Conservation (phyloP, 2,888 invertebrate species). For the Artemia sinica region DNA sequence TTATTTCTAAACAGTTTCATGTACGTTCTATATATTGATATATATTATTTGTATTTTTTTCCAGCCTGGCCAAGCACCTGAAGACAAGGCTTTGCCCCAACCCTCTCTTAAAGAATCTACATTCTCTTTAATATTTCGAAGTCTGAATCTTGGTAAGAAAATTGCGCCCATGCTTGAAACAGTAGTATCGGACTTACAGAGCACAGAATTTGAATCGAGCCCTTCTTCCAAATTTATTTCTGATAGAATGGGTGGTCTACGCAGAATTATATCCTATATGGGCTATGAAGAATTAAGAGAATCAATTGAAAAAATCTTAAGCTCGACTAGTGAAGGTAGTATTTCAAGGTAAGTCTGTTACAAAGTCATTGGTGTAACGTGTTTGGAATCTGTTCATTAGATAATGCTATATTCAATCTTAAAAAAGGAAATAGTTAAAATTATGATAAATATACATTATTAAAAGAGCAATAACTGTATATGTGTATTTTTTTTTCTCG, state of each 20-base stretch:
- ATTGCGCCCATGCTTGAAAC: conserved; percentile 9
- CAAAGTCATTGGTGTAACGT: no score
- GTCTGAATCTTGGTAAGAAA: not conserved
- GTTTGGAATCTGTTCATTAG: no score
- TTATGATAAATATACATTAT: no score
- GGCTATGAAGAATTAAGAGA: conserved; percentile 4
- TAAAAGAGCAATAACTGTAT: no score
- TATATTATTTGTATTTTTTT: no score
- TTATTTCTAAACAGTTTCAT: no score
- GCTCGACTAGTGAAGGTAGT: not conserved
- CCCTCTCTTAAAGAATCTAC: conserved; percentile 4
- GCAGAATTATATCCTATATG: conserved; percentile 1
- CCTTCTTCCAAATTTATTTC: conserved; percentile 7
- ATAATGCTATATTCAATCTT: no score
- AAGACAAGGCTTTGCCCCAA: not conserved
- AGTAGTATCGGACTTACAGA: not conserved
- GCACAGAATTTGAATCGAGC: not conserved
- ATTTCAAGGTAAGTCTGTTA: not conserved
- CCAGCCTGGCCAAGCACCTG: not conserved
- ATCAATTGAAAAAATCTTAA: conserved; percentile 1
- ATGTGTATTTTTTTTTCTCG: no score
- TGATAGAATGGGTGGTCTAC: conserved; percentile 4
- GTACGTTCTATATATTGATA: no score
- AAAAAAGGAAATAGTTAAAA: no score
- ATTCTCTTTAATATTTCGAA: not conserved